These are phyloP conservation scores for Dipodomys spectabilis DNA, from an alignment of 2,113 vertebrate genomes.

Conservation along the genomic window DNA sequence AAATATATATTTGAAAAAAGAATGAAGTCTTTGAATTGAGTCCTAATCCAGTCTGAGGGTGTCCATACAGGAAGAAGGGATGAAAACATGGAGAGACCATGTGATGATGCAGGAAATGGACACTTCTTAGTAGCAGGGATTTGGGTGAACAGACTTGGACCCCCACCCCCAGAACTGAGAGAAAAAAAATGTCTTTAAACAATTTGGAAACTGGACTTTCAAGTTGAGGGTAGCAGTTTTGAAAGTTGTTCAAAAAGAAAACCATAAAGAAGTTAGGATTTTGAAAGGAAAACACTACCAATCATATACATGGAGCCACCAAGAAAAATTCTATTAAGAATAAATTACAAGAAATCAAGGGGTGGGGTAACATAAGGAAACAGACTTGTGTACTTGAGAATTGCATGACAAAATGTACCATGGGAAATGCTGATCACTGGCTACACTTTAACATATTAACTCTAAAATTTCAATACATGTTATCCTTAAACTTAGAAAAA, in stretches of 20 bases:
- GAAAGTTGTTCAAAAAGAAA: not conserved
- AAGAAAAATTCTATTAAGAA: not conserved
- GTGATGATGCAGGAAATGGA: too few relatives aligned
- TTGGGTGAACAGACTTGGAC: too few relatives aligned
- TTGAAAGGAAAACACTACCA: not conserved
- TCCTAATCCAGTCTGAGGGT: too few relatives aligned
- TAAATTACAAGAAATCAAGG: not conserved
- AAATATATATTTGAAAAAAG: too few relatives aligned
- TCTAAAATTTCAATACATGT: not conserved
- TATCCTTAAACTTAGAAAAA: not conserved
- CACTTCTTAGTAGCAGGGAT: too few relatives aligned
- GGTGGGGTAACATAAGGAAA: not conserved
- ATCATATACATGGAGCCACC: not conserved
- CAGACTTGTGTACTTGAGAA: not conserved
- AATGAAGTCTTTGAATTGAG: too few relatives aligned
- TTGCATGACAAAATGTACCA: not conserved
- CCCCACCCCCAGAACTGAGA: too few relatives aligned
- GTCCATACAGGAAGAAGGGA: too few relatives aligned
- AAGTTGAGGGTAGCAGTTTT: not conserved
- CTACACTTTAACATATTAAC: not conserved
- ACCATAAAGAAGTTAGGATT: not conserved
- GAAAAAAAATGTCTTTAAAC: too few relatives aligned
- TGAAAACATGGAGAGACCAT: too few relatives aligned
- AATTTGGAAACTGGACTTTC: not conserved
- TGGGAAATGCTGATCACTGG: not conserved